These are phyloP conservation scores for Anas platyrhynchos DNA, from an alignment of 2,113 vertebrate genomes.

Conservation along the genomic window DNA sequence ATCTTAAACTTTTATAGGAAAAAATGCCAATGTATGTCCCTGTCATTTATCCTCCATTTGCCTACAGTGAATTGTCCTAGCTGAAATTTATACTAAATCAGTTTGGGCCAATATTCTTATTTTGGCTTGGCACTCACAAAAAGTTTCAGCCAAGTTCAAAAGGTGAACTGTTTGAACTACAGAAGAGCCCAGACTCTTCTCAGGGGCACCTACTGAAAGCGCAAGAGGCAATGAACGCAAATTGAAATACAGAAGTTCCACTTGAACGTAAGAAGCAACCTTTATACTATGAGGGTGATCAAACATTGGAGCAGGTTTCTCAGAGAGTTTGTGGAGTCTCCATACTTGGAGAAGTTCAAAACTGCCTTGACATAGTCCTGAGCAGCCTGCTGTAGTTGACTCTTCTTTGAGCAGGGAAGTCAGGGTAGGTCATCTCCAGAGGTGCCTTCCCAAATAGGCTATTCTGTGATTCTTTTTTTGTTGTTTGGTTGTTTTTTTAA, in stretches of 20 bases:
- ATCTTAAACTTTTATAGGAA: neutral
- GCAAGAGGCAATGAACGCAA: neutral
- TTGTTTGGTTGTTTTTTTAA: neutral
- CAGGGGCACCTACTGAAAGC: neutral
- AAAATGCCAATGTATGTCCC: neutral
- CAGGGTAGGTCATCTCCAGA: neutral
- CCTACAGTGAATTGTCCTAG: neutral
- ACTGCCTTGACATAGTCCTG: neutral
- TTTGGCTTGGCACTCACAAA: neutral
- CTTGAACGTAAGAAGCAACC: neutral
- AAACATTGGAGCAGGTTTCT: neutral
- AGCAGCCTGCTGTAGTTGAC: neutral
- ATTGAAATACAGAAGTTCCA: neutral
- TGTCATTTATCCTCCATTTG: neutral
- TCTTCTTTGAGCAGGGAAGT: neutral
- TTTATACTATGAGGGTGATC: neutral
- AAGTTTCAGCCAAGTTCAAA: neutral
- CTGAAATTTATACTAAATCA: neutral
- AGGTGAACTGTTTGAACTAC: neutral
- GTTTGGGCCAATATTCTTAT: neutral
- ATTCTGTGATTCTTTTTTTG: neutral
- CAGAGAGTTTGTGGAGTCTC: neutral
- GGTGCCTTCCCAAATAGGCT: neutral
- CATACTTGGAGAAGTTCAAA: neutral
- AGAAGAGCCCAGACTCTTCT: neutral